Conservation (phyloP, 2,113 vertebrate genomes). For the Colinus virginianus region DNA sequence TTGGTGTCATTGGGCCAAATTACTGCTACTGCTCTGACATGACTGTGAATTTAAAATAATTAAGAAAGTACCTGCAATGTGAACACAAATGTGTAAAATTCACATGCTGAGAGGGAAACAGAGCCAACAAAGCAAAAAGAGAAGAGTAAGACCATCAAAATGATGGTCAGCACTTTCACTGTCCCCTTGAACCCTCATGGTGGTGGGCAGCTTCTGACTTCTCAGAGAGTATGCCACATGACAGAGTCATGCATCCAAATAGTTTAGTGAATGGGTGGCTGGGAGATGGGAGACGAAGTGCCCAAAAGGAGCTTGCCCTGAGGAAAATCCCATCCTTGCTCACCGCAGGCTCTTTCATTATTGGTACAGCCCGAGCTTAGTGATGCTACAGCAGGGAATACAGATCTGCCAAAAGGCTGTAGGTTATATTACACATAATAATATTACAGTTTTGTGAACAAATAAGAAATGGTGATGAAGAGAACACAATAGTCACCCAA, state of each 20-base stretch:
- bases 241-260: background rate
- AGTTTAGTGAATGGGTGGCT: background rate
- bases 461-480: background rate
- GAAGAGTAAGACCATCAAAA: background rate
- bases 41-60: slow-evolving; percentile 24
- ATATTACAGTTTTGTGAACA: background rate
- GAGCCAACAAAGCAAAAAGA: background rate
- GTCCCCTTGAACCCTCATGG: fast-evolving
- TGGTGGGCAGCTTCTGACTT: background rate
- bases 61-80: background rate
- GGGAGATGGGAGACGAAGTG: background rate
- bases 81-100: background rate
- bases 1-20: slow-evolving; percentile 30
- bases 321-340: background rate
- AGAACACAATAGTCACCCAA: background rate
- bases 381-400: background rate
- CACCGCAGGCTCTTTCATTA: background rate
- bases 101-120: background rate
- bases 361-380: background rate
- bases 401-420: background rate
- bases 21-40: background rate
- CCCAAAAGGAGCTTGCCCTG: background rate
- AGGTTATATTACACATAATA: fast-evolving
- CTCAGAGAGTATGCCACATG: background rate
- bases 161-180: background rate